Evolutionary conservation across 2,888 invertebrate species (phyloP).

Genomic region (Bembecia ichneumoniformis): DNA sequence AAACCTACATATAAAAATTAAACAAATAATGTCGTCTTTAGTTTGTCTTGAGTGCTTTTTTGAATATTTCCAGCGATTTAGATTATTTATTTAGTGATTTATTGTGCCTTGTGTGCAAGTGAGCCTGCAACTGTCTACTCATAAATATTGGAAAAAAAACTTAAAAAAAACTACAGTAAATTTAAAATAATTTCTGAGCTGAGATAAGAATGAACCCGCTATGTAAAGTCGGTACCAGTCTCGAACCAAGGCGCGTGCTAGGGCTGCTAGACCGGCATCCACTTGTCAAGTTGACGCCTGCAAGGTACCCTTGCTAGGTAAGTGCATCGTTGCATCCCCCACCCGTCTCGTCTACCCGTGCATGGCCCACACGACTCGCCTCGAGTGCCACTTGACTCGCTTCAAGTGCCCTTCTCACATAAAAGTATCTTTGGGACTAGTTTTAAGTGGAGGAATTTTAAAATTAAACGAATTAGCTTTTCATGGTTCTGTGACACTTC

Average conservation of each 20-base stretch:
- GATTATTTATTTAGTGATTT: no score
- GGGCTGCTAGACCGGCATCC: constrained; percentile 45
- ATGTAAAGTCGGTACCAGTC: constrained; percentile 59
- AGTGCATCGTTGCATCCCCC: constrained; percentile 13
- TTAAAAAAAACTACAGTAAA: not conserved
- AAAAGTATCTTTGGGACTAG: constrained; percentile 56
- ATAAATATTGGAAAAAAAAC: no score
- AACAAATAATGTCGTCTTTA: no score
- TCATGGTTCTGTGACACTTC: not conserved
- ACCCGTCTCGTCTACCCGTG: constrained; percentile 7
- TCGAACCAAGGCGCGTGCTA: constrained; percentile 44
- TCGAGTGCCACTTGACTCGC: constrained; percentile 24
- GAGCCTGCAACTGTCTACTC: no score
- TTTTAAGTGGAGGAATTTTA: constrained; percentile 4
- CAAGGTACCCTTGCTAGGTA: constrained; percentile 36
- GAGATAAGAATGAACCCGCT: not conserved
- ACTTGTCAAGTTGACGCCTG: constrained; percentile 60
- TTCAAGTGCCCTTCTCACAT: constrained; percentile 26
- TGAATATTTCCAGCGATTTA: no score
- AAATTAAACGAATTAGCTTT: not conserved
- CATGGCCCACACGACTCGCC: constrained; percentile 14
- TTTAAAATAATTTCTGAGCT: not conserved
- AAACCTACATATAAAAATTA: no score
- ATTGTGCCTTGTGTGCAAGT: no score
- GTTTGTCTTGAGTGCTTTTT: no score